A percentile compares a stretch with the other conserved stretches of the same genome.
Evolutionary conservation across 2,888 invertebrate genomes (phyloP).

Genomic region (Drosophila pseudotakahashii): DNA sequence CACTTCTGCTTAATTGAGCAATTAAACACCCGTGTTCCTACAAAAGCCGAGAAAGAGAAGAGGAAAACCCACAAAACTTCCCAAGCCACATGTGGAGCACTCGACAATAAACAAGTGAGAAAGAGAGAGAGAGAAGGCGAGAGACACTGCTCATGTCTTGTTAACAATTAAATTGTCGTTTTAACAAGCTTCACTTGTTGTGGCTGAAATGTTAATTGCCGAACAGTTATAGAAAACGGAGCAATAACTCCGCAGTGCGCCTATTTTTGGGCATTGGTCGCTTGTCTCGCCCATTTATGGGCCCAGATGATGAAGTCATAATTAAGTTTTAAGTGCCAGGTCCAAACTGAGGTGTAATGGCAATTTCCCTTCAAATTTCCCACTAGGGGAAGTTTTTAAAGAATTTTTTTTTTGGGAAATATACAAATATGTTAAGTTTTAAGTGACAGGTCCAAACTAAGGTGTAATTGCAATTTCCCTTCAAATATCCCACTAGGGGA

Average conservation of each 20-base stretch:
- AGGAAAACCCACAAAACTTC: slow-evolving; percentile 63
- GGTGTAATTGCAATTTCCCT: slow-evolving; percentile 29
- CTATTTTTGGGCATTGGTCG: slow-evolving; percentile 75
- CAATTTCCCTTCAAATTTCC: slow-evolving; percentile 31
- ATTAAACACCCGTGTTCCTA: slow-evolving; percentile 80
- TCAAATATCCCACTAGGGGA: slow-evolving; percentile 3
- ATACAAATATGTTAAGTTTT: no score
- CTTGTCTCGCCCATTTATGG: slow-evolving; percentile 49
- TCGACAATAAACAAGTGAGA: slow-evolving; percentile 22
- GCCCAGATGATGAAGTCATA: slow-evolving; percentile 58
- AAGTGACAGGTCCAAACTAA: slow-evolving; percentile 28
- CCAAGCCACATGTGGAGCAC: slow-evolving; percentile 78
- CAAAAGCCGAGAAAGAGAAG: slow-evolving; percentile 36
- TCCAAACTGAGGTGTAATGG: slow-evolving; percentile 22
- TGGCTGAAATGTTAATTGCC: slow-evolving; percentile 79
- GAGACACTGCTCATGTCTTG: slow-evolving; percentile 61
- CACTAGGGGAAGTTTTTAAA: not conserved
- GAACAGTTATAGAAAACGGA: slow-evolving; percentile 81
- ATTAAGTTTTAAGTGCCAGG: slow-evolving; percentile 53
- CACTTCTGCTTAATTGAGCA: slow-evolving; percentile 81
- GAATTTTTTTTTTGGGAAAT: no score
- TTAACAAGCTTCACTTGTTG: slow-evolving; percentile 77
- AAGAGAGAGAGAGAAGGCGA: slow-evolving; percentile 5
- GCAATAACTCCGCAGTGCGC: slow-evolving; percentile 45
- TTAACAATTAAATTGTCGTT: slow-evolving; percentile 83